Evolutionary conservation across 2,797 vertebrate genomes (phyloP), one percentile per base, ranked within the genome.

Genomic region (Chrysocyon brachyurus): DNA sequence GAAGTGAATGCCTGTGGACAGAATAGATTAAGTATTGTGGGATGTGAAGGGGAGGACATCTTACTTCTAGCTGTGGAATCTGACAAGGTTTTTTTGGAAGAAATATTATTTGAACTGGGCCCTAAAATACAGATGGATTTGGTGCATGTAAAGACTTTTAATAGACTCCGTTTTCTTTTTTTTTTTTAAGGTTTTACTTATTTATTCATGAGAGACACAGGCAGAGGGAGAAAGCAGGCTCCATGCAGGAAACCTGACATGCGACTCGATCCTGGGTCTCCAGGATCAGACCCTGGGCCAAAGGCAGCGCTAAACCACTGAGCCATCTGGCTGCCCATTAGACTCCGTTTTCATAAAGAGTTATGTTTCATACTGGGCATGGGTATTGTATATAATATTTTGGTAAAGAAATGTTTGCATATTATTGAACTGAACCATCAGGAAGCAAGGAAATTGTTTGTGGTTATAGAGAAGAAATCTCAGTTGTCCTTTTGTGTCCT

Each of bases 401-500:
- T 78, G 54, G 14, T 84, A 93, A 24, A 95, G 8, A 52, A 7
- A 92, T 59, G 9, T 84, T 91, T 91, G 19, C 5, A 84, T 17
- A 21, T 73, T 33, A 14, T 16, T 84, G 12, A 95, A 91, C 24
- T 66, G 14, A 61, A 61, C 46, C 22, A 81, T n/a, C 22, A 78
- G 24, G 28, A 95, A 78, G 22, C 5, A 26, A 79, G 90, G 22
- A 92, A 73, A 81, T 28, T 49, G 31, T 75, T 73, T 33, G 22
- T 21, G 33, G 56, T 95, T 79, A 33, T 75, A 14, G 31, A 83
- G 88, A 93, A 73, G 16, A 83, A 94, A 72, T 66, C 31, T 88
- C 26, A 88, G 21, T 83, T 57, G 10, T 31, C 14, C 26, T 93
- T 26, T 77, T 79, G 5, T 84, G 17, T 66, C 54, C 22, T 84